These are phyloP conservation scores for Petromus typicus DNA, from an alignment of 2,113 vertebrate genomes.

Conservation along the genomic window DNA sequence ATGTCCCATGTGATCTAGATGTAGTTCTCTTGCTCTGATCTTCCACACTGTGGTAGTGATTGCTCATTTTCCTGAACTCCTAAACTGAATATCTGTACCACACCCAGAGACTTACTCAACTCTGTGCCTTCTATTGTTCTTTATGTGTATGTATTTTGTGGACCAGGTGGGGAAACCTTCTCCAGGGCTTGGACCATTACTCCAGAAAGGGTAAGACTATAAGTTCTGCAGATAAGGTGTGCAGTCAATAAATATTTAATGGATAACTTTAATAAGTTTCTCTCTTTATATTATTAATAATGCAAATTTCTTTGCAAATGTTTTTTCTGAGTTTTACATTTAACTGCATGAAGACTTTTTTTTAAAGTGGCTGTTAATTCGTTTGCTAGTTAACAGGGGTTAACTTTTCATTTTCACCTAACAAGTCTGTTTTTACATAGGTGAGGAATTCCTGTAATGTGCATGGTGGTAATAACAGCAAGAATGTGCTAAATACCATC, in stretches of 20 bases:
- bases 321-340: constrained; percentile 53
- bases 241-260: background rate
- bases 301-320: constrained; percentile 35
- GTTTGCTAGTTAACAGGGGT: constrained; percentile 42
- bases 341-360: constrained; percentile 63
- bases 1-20: background rate
- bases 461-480: constrained; percentile 65
- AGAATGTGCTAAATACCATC: constrained; percentile 76
- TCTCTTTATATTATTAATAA: constrained; percentile 35
- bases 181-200: constrained; percentile 52
- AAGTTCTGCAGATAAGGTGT: constrained; percentile 11
- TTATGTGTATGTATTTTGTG: constrained; percentile 64
- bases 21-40: background rate
- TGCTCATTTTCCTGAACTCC: background rate
- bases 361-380: background rate
- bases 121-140: constrained; percentile 31
- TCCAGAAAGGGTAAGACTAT: constrained; percentile 60
- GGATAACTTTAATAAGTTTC: constrained; percentile 21
- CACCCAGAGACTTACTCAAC: background rate
- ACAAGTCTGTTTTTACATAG: constrained; percentile 75
- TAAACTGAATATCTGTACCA: background rate
- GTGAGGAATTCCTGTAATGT: constrained; percentile 85
- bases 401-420: constrained; percentile 88
- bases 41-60: background rate
- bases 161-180: constrained; percentile 48